A percentile compares a stretch with the other conserved stretches of the same genome.
Conservation (phyloP, 2,113 vertebrate species). For the Urocitellus parryii region DNA sequence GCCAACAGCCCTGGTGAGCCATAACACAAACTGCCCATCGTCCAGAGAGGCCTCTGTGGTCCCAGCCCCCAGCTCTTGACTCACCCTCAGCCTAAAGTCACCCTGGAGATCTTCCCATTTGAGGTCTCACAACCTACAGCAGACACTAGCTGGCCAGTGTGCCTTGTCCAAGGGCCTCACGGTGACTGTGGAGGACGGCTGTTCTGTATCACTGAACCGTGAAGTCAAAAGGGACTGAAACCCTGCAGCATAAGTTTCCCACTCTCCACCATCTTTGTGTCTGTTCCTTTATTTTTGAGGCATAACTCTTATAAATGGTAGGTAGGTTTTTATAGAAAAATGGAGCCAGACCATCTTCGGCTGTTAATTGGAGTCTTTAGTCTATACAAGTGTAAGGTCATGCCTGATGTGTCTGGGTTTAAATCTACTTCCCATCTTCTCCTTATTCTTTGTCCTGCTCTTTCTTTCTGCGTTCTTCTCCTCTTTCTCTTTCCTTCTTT, state of each 20-base stretch:
- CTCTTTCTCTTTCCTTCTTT: background rate
- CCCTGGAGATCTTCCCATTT: background rate
- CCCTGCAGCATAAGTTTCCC: background rate
- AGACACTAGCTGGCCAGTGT: background rate
- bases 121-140: background rate
- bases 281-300: background rate
- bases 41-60: background rate
- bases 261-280: background rate
- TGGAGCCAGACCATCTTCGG: background rate
- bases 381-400: background rate
- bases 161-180: background rate
- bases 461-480: background rate
- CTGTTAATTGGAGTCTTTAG: background rate
- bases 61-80: background rate
- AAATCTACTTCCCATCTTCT: background rate
- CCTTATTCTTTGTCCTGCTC: background rate
- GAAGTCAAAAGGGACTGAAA: background rate
- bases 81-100: background rate
- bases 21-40: fast-evolving
- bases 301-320: background rate
- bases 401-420: background rate
- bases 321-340: background rate
- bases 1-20: background rate
- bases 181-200: too few species aligned
- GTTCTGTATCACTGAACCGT: background rate